A percentile compares a stretch with the other conserved stretches of the same genome.
phyloP scores from a whole-genome alignment of 2,888 invertebrate genomes.

The Poecilus cupreus region DNA sequence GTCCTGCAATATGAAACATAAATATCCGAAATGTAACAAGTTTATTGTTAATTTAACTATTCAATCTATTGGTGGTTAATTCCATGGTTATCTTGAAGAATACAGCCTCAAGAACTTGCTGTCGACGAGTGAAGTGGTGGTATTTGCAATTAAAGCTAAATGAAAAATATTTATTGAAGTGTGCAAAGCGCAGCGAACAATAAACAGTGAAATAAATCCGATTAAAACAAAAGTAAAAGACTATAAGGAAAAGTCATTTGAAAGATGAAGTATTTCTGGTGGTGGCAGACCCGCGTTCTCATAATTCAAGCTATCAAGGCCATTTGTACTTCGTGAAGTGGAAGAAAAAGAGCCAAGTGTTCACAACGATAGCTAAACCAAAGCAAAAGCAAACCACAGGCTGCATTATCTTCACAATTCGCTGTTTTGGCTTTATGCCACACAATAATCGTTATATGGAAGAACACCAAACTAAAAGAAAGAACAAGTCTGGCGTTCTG shows the following conservation, averaged over 20 bases:
- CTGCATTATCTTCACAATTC: conserved; percentile 43
- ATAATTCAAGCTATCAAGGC: conserved; percentile 55
- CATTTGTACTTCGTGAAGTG: conserved; percentile 50
- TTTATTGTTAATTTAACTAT: too few relatives aligned
- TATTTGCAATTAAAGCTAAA: conserved; percentile 12
- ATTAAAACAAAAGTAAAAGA: conserved; percentile 23
- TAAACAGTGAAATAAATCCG: background rate
- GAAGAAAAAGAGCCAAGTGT: conserved; percentile 40
- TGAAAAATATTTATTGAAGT: conserved; percentile 7
- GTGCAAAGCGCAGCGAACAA: background rate
- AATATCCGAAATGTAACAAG: too few relatives aligned
- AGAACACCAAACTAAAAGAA: conserved; percentile 30
- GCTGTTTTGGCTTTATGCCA: conserved; percentile 49
- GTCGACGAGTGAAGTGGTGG: background rate
- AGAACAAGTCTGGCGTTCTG: background rate
- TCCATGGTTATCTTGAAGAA: too few relatives aligned
- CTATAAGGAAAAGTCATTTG: conserved; percentile 29
- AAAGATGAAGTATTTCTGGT: conserved; percentile 25
- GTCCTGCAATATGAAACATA: too few relatives aligned
- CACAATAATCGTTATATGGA: conserved; percentile 44
- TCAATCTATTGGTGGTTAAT: too few relatives aligned
- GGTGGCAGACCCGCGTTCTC: conserved; percentile 35
- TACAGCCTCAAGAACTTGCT: too few relatives aligned
- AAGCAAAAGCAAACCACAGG: background rate
- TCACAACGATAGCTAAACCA: conserved; percentile 17